Evolutionary conservation across 2,888 invertebrate species (phyloP).

Genomic region (Zygothrica quintamaculata): DNA sequence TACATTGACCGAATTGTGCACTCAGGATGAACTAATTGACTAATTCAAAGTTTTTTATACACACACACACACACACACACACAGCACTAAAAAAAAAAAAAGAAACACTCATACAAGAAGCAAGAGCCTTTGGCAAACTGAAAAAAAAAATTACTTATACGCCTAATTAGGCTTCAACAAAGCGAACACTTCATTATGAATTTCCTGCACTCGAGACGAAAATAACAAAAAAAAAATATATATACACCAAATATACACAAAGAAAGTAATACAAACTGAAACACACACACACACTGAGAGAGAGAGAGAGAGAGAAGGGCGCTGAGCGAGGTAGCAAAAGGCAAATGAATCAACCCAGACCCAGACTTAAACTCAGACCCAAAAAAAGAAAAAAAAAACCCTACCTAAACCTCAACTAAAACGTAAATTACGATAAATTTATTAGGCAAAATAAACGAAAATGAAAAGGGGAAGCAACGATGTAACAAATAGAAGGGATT

Average conservation of each 20-base stretch:
- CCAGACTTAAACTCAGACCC: slow-evolving; percentile 13
- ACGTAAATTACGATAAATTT: slow-evolving; percentile 76
- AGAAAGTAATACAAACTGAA: too few relatives aligned
- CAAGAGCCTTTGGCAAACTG: slow-evolving; percentile 26
- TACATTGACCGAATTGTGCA: slow-evolving; percentile 66
- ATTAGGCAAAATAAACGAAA: slow-evolving; percentile 65
- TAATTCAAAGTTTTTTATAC: slow-evolving; percentile 63
- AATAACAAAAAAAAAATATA: slow-evolving; percentile 20
- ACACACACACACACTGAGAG: too few relatives aligned
- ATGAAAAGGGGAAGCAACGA: slow-evolving; percentile 47
- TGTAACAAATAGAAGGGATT: slow-evolving; percentile 16
- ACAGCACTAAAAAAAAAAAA: not conserved
- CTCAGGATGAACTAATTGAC: slow-evolving; percentile 69
- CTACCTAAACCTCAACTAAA: slow-evolving; percentile 65
- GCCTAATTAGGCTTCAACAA: slow-evolving; percentile 79
- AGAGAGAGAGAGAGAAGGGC: not conserved
- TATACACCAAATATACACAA: too few relatives aligned
- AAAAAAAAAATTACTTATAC: slow-evolving; percentile 76
- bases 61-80: slow-evolving; percentile 6
- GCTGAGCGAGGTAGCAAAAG: not conserved
- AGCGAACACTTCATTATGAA: slow-evolving; percentile 78
- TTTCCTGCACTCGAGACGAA: slow-evolving; percentile 64
- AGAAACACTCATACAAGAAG: not conserved
- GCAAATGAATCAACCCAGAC: not conserved
- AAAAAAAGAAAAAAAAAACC: too few relatives aligned